Evolutionary conservation across 2,888 invertebrate species (phyloP).

Genomic region (Ennomos erosarius): DNA sequence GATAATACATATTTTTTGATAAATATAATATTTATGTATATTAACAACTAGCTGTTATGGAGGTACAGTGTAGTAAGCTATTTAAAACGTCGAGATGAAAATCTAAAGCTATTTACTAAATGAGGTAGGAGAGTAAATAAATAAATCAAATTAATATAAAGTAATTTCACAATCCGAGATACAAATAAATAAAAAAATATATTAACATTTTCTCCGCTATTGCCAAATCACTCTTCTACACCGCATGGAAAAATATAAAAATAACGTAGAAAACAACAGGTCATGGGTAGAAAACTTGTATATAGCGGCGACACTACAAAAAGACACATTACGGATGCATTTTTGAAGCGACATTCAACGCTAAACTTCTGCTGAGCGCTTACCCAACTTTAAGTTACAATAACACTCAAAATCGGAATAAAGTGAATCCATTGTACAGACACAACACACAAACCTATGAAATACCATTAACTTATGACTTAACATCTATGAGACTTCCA

Average conservation of each 20-base stretch:
- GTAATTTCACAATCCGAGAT: constrained; percentile 44
- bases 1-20: constrained; percentile 49
- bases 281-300: constrained; percentile 21
- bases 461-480: constrained; percentile 27
- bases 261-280: constrained; percentile 41
- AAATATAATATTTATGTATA: constrained; percentile 21
- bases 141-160: constrained; percentile 66
- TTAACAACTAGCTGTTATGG: constrained; percentile 32
- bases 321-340: not conserved
- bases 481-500: constrained; percentile 62
- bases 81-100: constrained; percentile 47
- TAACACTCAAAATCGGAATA: constrained; percentile 15
- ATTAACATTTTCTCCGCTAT: constrained; percentile 21
- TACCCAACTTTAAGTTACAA: constrained; percentile 29
- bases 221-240: constrained; percentile 5
- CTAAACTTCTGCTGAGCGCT: constrained; percentile 18
- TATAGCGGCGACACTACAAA: too few relatives aligned
- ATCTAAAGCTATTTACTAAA: constrained; percentile 69
- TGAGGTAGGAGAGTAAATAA: constrained; percentile 81
- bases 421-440: constrained; percentile 21
- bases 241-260: constrained; percentile 9
- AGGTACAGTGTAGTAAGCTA: constrained; percentile 23
- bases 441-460: constrained; percentile 28
- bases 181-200: constrained; percentile 40
- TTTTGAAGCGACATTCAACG: constrained; percentile 7